Percentiles rank a stretch among this genome's conserved stretches.
Conservation (phyloP, 2,888 invertebrate species). For the Mellilla xanthometata region DNA sequence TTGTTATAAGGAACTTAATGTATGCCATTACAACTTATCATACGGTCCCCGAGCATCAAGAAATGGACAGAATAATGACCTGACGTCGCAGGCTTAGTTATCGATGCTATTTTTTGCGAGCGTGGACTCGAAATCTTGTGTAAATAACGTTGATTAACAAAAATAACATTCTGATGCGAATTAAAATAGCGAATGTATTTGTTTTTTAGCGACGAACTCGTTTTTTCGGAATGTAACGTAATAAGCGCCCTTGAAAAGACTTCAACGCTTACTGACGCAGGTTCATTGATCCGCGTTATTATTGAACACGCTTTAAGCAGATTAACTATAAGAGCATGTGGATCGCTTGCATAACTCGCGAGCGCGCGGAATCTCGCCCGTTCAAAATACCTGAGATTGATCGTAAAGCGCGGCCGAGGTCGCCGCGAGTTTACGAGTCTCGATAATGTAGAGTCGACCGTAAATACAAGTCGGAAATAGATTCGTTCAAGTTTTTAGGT, state of each 20-base stretch:
- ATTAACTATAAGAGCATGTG: conserved; percentile 36
- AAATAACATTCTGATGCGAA: conserved; percentile 9
- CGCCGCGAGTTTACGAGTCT: not conserved
- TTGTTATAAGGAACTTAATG: conserved; percentile 22
- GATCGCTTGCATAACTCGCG: conserved; percentile 18
- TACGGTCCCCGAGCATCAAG: not conserved
- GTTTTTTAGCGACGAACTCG: conserved; percentile 29
- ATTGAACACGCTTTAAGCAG: conserved; percentile 46
- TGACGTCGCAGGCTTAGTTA: too few relatives aligned
- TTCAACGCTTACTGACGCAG: conserved; percentile 67
- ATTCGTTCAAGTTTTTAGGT: too few relatives aligned
- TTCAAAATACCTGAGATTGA: too few relatives aligned
- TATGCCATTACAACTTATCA: conserved; percentile 5
- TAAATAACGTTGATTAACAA: conserved; percentile 11
- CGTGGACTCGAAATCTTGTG: conserved; percentile 3
- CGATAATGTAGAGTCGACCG: not conserved
- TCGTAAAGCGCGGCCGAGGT: conserved; percentile 1
- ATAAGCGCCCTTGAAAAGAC: conserved; percentile 78
- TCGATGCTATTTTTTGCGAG: not conserved
- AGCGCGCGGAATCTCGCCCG: conserved; percentile 1
- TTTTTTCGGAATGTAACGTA: conserved; percentile 53
- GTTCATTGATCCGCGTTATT: conserved; percentile 62
- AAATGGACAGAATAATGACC: too few relatives aligned
- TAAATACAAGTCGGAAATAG: not conserved
- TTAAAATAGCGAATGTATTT: conserved; percentile 20